Base-by-base conservation (phyloP, 2,888 invertebrate species). In the Harpagoxenus sublaevis region DNA sequence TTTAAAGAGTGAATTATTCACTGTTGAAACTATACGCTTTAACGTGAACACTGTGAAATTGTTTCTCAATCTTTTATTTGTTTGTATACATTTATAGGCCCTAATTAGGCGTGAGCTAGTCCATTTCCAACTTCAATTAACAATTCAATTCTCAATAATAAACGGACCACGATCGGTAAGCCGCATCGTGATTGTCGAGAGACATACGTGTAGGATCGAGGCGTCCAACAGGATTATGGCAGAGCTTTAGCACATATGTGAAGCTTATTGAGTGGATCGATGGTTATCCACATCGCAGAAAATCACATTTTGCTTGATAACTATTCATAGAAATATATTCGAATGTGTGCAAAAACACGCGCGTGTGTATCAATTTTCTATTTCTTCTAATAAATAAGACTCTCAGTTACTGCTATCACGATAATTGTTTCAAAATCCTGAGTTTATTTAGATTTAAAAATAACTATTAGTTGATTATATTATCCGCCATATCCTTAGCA, bases 101-200 rank as follows among this genome's bases (percentile, higher is more conserved):
- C 88, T 91, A 90, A 90, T 89, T 91, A 91, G 91, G 91, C 89
- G 83, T 86, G 88, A 92, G 89, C 89, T 92, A 91, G 88, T 87
- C 81, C 89, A 87, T 75, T 89, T 84, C 82, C 88, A 88, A 86
- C 73, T 90, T 86, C 70, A 89, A 85, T 87, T 87, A 91, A 92
- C 89, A 90, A 87, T 89, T 89, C 88, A 85, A 89, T 89, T 87
- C 63, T 90, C 86, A 87, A 90, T 91, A 88, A 78, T 91, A 88
- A 92, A 92, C 89, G 85, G 79, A 86, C 78, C 88, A 85, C 86
- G 84, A 87, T 86, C 88, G 85, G 62, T 86, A 84, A 85, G 77
- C 79, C 85, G 75, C 77, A 78, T 85, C 71, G 84, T 86, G 88
- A 90, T 92, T 86, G 63, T 89, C 85, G 84, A 81, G 84, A 81